phyloP scores from a whole-genome alignment of 2,888 invertebrate species.

The Campoplex nolae region DNA sequence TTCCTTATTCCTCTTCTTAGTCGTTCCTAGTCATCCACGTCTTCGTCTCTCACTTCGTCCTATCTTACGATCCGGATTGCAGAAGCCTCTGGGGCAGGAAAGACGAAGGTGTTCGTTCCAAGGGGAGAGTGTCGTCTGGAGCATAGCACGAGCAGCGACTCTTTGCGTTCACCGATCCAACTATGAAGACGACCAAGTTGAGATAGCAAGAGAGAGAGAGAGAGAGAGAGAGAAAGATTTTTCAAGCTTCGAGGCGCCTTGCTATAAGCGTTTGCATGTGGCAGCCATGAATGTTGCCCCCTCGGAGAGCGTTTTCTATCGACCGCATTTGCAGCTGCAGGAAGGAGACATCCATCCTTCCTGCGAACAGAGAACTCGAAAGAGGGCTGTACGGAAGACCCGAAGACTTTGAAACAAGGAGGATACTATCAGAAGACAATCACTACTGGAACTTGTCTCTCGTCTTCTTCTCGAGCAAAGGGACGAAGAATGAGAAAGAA shows the following conservation, averaged over 20 bases:
- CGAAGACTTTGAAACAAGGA: slow-evolving; percentile 18
- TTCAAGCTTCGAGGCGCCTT: slow-evolving; percentile 54
- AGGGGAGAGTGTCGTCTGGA: slow-evolving; percentile 59
- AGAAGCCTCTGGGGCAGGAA: slow-evolving; percentile 41
- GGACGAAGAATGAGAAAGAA: slow-evolving; percentile 22
- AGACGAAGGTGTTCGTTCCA: slow-evolving; percentile 56
- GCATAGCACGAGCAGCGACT: slow-evolving; percentile 52
- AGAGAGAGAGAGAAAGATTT: slow-evolving; percentile 37
- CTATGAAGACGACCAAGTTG: slow-evolving; percentile 58
- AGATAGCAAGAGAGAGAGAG: slow-evolving; percentile 19
- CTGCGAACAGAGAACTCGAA: slow-evolving; percentile 7
- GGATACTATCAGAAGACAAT: slow-evolving; percentile 64
- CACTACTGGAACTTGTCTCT: slow-evolving; percentile 64
- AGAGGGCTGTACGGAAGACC: slow-evolving; percentile 10
- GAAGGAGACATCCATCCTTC: slow-evolving; percentile 65
- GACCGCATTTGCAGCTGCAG: slow-evolving; percentile 39
- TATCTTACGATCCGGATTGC: slow-evolving; percentile 60
- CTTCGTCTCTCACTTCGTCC: slow-evolving; percentile 52
- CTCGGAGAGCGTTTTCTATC: slow-evolving; percentile 28
- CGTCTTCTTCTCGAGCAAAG: slow-evolving; percentile 19
- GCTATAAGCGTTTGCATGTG: slow-evolving; percentile 24
- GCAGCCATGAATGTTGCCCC: slow-evolving; percentile 41
- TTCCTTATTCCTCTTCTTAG: slow-evolving; percentile 37
- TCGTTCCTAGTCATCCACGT: slow-evolving; percentile 48
- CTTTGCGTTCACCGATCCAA: slow-evolving; percentile 42